These are phyloP conservation scores for Sylvia borin DNA, from an alignment of 2,797 vertebrate genomes.

Conservation along the genomic window DNA sequence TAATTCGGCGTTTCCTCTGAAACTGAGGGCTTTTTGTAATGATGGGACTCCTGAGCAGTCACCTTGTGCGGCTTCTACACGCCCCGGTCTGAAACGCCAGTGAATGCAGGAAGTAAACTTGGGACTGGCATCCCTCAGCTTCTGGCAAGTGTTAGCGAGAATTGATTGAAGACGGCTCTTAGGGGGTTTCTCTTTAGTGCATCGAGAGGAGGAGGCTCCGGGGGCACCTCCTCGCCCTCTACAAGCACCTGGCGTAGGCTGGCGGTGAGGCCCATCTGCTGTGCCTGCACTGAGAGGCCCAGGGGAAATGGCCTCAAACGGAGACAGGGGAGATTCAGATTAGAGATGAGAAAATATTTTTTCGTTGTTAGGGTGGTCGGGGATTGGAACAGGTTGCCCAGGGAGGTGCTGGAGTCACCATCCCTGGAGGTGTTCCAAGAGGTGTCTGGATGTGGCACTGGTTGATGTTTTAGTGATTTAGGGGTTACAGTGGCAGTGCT, in stretches of 20 bases:
- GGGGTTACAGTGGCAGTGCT: not conserved
- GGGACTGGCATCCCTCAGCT: not conserved
- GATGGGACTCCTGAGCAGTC: no score
- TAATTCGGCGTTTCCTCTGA: not conserved
- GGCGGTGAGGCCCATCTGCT: not conserved
- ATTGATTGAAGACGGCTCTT: not conserved
- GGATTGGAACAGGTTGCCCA: not conserved
- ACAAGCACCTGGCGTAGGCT: accelerated
- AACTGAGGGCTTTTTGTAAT: not conserved
- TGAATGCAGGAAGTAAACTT: not conserved
- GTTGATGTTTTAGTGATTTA: not conserved
- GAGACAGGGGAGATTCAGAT: not conserved
- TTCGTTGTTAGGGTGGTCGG: not conserved
- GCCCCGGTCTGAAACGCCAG: not conserved
- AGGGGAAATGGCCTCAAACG: not conserved
- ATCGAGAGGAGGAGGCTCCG: not conserved
- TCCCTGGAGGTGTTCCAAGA: not conserved
- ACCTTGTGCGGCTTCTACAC: accelerated
- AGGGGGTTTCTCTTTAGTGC: not conserved
- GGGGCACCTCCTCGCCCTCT: no score
- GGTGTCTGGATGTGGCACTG: accelerated
- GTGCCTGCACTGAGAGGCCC: not conserved
- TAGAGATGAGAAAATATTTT: not conserved
- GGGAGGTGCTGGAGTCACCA: not conserved
- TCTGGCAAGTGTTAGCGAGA: not conserved